Evolutionary conservation across 2,888 invertebrate genomes (phyloP).

Genomic region (Villa cingulata): DNA sequence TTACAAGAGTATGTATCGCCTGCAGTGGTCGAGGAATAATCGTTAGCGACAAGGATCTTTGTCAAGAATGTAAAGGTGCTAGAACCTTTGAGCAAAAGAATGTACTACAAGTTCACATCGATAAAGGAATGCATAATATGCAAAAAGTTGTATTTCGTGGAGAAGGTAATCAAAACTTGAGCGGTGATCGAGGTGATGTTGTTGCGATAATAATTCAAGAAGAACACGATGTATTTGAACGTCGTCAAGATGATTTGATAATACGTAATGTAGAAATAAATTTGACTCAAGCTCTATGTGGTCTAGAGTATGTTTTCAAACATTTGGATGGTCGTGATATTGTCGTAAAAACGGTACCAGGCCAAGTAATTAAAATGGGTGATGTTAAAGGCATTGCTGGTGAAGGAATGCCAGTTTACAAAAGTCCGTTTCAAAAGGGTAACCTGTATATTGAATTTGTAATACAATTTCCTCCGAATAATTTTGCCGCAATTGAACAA

Average conservation of each 20-base stretch:
- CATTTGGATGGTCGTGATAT: conserved; percentile 82
- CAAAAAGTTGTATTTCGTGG: conserved; percentile 75
- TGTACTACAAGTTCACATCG: conserved; percentile 74
- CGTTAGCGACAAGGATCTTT: conserved; percentile 69
- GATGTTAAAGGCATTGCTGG: conserved; percentile 61
- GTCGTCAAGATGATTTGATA: conserved; percentile 59
- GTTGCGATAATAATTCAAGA: conserved; percentile 73
- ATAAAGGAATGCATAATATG: conserved; percentile 77
- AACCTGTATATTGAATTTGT: conserved; percentile 77
- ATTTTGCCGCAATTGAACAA: conserved; percentile 58
- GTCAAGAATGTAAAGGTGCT: conserved; percentile 67
- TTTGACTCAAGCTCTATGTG: conserved; percentile 82
- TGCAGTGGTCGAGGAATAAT: conserved; percentile 58
- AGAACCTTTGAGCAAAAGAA: conserved; percentile 72
- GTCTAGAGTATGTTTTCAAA: conserved; percentile 68
- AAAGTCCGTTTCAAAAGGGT: conserved; percentile 75
- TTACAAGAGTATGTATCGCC: conserved; percentile 38
- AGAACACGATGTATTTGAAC: conserved; percentile 63
- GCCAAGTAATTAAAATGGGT: conserved; percentile 73
- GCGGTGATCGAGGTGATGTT: conserved; percentile 76
- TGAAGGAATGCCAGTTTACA: conserved; percentile 83
- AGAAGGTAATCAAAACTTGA: conserved; percentile 84
- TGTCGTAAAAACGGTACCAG: conserved; percentile 61
- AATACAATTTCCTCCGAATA: conserved; percentile 68
- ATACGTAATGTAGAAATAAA: conserved; percentile 57